phyloP scores from a whole-genome alignment of 2,113 vertebrate species.

The Leptobrachium leishanense region DNA sequence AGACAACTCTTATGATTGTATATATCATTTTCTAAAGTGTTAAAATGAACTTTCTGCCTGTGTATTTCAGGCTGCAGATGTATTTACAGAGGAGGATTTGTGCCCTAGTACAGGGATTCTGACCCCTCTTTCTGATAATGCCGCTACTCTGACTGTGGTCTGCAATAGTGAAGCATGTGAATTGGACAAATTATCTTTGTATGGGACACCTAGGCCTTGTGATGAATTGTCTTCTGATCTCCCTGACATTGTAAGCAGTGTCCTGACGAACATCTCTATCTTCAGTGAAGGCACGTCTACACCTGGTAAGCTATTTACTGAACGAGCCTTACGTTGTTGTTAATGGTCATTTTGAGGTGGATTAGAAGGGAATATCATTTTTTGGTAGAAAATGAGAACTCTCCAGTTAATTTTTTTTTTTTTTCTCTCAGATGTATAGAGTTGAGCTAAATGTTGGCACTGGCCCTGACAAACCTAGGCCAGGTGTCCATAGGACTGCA shows the following conservation, averaged over 20 bases:
- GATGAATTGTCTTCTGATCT: slow-evolving; percentile 58
- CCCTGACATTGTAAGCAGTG: slow-evolving; percentile 72
- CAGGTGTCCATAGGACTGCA: too few relatives aligned
- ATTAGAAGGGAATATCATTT: too few relatives aligned
- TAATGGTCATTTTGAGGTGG: too few relatives aligned
- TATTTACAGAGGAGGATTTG: slow-evolving; percentile 61
- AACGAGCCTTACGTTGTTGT: too few relatives aligned
- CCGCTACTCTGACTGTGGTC: slow-evolving; percentile 78
- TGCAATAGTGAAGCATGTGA: slow-evolving; percentile 45
- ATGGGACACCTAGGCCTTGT: slow-evolving; percentile 36
- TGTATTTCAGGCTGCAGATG: slow-evolving; percentile 74
- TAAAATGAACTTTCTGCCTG: background rate
- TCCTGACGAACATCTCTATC: slow-evolving; percentile 68
- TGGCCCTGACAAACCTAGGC: too few relatives aligned
- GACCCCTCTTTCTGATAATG: slow-evolving; percentile 68
- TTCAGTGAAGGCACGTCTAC: slow-evolving; percentile 58
- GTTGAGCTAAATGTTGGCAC: too few relatives aligned
- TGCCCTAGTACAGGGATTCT: slow-evolving; percentile 74
- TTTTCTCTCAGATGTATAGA: too few relatives aligned
- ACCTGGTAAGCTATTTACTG: slow-evolving; percentile 1
- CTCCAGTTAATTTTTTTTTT: too few relatives aligned
- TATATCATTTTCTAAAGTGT: background rate
- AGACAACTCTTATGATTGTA: too few relatives aligned
- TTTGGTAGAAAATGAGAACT: too few relatives aligned
- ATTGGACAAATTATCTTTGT: slow-evolving; percentile 42